A percentile compares a stretch with the other conserved stretches of the same genome.
phyloP scores from a whole-genome alignment of 2,113 vertebrate species.

The Melierax canorus region DNA sequence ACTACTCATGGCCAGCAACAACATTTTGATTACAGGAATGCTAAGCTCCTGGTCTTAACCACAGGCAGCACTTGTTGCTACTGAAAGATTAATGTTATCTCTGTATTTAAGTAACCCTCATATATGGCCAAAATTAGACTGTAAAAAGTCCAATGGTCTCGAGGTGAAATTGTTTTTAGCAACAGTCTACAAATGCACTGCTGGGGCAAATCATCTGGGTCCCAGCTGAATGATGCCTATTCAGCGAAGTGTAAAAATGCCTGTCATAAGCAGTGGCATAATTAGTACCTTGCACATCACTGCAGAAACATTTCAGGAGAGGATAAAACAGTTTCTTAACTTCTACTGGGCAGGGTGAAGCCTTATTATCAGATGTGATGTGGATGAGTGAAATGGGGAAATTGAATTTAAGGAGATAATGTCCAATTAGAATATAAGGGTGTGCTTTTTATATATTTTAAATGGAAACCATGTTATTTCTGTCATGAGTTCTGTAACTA shows the following conservation, averaged over 20 bases:
- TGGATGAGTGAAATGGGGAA: neutral
- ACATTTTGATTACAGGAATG: constrained; percentile 73
- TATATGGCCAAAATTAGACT: constrained; percentile 77
- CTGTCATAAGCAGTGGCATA: neutral
- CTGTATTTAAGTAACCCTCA: constrained; percentile 70
- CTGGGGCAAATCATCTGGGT: constrained; percentile 25
- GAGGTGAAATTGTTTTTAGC: constrained; percentile 61
- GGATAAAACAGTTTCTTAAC: neutral
- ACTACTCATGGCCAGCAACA: constrained; percentile 46
- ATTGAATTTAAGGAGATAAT: neutral
- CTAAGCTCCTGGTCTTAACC: constrained; percentile 62
- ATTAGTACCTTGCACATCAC: neutral
- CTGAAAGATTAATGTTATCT: constrained; percentile 78
- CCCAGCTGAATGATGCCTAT: constrained; percentile 6
- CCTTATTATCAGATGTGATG: neutral
- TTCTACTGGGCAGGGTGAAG: neutral
- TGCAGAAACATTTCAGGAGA: neutral
- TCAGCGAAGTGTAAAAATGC: neutral
- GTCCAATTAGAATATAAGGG: neutral
- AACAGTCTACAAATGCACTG: constrained; percentile 41
- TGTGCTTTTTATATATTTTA: neutral
- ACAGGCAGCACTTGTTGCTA: constrained; percentile 65
- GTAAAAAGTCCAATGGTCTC: constrained; percentile 37
- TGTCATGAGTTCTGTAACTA: neutral
- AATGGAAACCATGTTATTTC: neutral